Evolutionary conservation across 2,113 vertebrate species (phyloP).

Genomic region (Proterorhinus semilunaris): DNA sequence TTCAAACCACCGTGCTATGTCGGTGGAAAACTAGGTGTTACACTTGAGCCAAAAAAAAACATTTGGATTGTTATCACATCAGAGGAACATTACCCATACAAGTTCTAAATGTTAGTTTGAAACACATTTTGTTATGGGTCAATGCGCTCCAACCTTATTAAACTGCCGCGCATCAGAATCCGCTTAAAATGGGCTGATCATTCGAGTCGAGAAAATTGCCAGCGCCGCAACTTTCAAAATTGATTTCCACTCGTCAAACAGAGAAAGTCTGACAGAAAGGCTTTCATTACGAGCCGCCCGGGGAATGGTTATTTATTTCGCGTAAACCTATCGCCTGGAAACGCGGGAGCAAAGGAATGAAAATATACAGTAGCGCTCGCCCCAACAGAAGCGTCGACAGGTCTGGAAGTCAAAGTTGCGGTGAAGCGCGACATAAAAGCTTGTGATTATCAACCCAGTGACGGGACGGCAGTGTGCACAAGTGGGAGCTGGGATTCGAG

Average conservation of each 20-base stretch:
- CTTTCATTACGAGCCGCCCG: neutral
- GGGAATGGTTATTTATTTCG: neutral
- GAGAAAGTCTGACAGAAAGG: neutral
- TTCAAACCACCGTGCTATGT: conserved; percentile 4
- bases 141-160: neutral
- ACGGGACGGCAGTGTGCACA: no score
- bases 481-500: no score
- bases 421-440: neutral
- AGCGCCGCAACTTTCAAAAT: neutral
- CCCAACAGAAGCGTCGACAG: conserved; percentile 12
- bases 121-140: no score
- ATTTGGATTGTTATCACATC: neutral
- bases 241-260: conserved; percentile 1
- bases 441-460: no score
- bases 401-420: conserved; percentile 13
- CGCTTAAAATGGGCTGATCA: neutral
- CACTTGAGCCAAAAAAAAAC: no score
- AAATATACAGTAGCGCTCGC: neutral
- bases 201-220: neutral
- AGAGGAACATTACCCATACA: no score
- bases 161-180: neutral
- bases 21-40: no score
- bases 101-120: no score
- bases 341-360: neutral
- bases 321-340: neutral